Evolutionary conservation across 1,140 invertebrate species (phyloP).

Genomic region (Drosophila pseudoananassae): DNA sequence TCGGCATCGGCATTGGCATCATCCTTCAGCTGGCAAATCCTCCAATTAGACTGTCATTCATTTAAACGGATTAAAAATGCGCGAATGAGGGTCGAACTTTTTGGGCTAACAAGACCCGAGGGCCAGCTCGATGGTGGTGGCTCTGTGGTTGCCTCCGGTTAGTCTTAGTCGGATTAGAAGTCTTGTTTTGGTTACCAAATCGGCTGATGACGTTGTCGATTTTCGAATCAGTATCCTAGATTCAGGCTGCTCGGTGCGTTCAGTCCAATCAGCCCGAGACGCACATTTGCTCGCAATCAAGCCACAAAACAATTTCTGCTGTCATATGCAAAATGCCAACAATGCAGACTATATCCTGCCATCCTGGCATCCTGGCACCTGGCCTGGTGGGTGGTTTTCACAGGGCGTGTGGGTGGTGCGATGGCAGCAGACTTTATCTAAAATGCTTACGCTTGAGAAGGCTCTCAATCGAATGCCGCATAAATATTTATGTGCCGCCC

Average conservation of each 20-base stretch:
- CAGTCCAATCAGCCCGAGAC: slow-evolving; percentile 65
- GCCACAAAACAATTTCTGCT: slow-evolving; percentile 63
- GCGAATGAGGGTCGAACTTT: slow-evolving; percentile 49
- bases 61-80: slow-evolving; percentile 83
- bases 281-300: slow-evolving; percentile 64
- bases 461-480: slow-evolving; percentile 74
- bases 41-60: slow-evolving; percentile 84
- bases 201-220: slow-evolving; percentile 54
- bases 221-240: slow-evolving; percentile 9
- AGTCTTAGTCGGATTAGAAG: slow-evolving; percentile 64
- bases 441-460: slow-evolving; percentile 83
- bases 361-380: slow-evolving; percentile 26
- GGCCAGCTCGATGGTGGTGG: slow-evolving; percentile 32
- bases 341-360: slow-evolving; percentile 17
- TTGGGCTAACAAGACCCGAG: slow-evolving; percentile 46
- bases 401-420: slow-evolving; percentile 13
- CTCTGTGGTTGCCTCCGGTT: slow-evolving; percentile 60
- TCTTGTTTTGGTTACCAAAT: slow-evolving; percentile 77
- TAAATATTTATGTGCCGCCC: slow-evolving; percentile 70
- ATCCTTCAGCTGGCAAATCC: slow-evolving; percentile 64
- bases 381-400: slow-evolving; percentile 18
- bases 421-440: slow-evolving; percentile 68
- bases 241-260: slow-evolving; percentile 36
- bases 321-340: slow-evolving; percentile 74
- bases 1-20: slow-evolving; percentile 17